phyloP scores from a whole-genome alignment of 1,140 invertebrate species.

The Scaptomyza graminum region DNA sequence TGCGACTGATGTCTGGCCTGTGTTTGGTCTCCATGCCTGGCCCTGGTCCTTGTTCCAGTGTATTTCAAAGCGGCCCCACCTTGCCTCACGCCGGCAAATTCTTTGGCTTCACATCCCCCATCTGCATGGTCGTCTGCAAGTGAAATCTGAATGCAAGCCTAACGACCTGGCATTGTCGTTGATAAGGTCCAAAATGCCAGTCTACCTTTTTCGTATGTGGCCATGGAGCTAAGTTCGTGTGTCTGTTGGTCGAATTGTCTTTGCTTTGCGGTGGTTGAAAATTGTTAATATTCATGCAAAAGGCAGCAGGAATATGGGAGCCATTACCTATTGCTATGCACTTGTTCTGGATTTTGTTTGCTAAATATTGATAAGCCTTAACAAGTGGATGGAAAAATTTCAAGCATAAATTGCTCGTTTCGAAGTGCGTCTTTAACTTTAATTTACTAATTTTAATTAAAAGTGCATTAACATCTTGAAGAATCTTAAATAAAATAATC shows the following conservation, averaged over 20 bases:
- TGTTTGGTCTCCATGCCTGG: constrained; percentile 12
- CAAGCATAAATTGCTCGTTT: neutral
- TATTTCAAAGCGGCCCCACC: constrained; percentile 44
- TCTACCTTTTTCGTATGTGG: constrained; percentile 48
- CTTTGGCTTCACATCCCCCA: constrained; percentile 46
- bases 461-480: too few relatives aligned
- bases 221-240: constrained; percentile 12
- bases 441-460: too few relatives aligned
- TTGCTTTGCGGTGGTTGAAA: constrained; percentile 43
- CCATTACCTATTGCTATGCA: constrained; percentile 19
- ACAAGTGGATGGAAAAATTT: neutral
- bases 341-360: constrained; percentile 12
- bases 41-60: constrained; percentile 15
- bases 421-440: neutral
- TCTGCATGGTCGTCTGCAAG: constrained; percentile 43
- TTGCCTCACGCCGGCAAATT: constrained; percentile 8
- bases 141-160: constrained; percentile 77
- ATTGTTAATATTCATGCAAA: constrained; percentile 65
- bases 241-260: constrained; percentile 18
- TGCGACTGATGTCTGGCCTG: constrained; percentile 53
- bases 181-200: constrained; percentile 68
- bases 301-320: constrained; percentile 22
- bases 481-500: too few relatives aligned
- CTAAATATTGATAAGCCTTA: neutral
- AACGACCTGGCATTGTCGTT: constrained; percentile 79